These are phyloP conservation scores for Argyresthia albistria DNA, from an alignment of 2,888 invertebrate genomes.

Conservation along the genomic window DNA sequence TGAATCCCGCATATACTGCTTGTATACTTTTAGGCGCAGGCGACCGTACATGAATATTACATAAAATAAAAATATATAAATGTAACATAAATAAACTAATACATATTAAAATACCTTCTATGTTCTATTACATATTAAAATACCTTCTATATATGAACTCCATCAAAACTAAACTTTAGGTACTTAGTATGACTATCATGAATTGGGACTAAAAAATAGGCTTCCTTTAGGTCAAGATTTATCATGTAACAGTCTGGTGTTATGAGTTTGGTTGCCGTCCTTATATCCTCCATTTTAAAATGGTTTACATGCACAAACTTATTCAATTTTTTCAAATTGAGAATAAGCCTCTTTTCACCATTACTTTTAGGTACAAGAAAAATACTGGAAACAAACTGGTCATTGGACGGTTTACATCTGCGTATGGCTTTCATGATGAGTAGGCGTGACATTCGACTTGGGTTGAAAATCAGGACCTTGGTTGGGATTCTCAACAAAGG, in stretches of 20 bases:
- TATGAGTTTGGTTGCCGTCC: constrained; percentile 6
- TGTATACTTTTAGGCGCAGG: too few relatives aligned
- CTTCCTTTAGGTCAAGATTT: constrained; percentile 5
- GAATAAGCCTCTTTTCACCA: constrained; percentile 3
- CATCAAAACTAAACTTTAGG: constrained; percentile 3
- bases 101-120: too few relatives aligned
- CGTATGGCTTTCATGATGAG: neutral
- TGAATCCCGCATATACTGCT: too few relatives aligned
- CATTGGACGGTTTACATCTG: neutral
- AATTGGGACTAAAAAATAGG: constrained; percentile 6
- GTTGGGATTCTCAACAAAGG: neutral
- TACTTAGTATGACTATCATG: constrained; percentile 1
- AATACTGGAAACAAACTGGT: constrained; percentile 3
- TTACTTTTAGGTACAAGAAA: constrained; percentile 6
- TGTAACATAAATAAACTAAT: too few relatives aligned
- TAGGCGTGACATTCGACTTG: neutral
- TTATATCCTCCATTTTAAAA: constrained; percentile 8
- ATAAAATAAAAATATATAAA: too few relatives aligned
- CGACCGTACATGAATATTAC: too few relatives aligned
- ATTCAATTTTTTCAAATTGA: constrained; percentile 7
- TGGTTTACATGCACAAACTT: constrained; percentile 3
- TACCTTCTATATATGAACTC: too few relatives aligned
- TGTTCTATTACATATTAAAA: too few relatives aligned
- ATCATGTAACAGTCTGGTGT: constrained; percentile 2
- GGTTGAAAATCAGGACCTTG: neutral